Percentiles rank a stretch among this genome's conserved stretches.
Evolutionary conservation across 2,888 invertebrate species (phyloP).

Genomic region (Coelinius sp.): DNA sequence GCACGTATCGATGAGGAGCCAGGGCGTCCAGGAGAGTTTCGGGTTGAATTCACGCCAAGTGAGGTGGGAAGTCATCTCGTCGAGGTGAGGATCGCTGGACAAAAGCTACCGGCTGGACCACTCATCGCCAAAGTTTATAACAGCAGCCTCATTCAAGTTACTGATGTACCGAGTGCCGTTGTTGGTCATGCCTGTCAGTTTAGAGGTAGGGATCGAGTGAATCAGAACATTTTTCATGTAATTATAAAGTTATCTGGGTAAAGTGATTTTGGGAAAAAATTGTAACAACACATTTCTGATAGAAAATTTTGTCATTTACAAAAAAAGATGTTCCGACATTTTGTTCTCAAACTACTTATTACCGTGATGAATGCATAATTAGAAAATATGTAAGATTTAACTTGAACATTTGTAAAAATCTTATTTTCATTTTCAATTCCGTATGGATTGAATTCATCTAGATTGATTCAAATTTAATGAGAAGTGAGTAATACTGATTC

Average conservation of each 20-base stretch:
- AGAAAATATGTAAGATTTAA: too few relatives aligned
- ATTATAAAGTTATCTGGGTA: neutral
- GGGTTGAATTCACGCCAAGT: constrained; percentile 91
- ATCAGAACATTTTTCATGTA: neutral
- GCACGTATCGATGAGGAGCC: constrained; percentile 87
- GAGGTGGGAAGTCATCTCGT: constrained; percentile 96
- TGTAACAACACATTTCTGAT: too few relatives aligned
- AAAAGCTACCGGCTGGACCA: constrained; percentile 91
- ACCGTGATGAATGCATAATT: too few relatives aligned
- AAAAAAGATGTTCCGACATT: neutral
- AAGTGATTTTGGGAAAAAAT: too few relatives aligned
- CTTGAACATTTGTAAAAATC: too few relatives aligned
- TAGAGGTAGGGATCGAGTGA: constrained; percentile 78
- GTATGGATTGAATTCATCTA: too few relatives aligned
- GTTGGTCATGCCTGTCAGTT: constrained; percentile 98
- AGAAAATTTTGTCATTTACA: too few relatives aligned
- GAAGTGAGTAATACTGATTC: neutral
- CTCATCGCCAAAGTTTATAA: constrained; percentile 96
- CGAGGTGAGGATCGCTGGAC: constrained; percentile 90
- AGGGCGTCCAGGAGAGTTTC: constrained; percentile 85
- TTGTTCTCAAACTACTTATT: constrained; percentile 55
- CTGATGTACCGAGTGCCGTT: constrained; percentile 93
- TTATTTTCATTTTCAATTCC: too few relatives aligned
- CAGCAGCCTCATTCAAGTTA: constrained; percentile 92
- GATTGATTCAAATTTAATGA: too few relatives aligned